Base-by-base conservation (phyloP, 2,888 invertebrate species). In the Gonocerus acuteangulatus region DNA sequence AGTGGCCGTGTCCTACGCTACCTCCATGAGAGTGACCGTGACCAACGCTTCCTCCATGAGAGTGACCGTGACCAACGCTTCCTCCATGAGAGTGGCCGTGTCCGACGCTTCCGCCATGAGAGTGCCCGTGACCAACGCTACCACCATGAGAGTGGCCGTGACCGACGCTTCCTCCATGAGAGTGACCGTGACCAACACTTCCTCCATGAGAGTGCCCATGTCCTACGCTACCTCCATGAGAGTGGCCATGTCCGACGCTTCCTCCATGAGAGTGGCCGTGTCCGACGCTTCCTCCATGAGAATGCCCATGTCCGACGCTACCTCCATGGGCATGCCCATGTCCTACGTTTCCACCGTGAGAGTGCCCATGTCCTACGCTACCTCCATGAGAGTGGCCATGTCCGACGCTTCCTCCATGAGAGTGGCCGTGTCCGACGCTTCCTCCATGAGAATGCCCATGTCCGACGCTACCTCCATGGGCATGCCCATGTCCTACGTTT, bases 371-470 rank as follows among this genome's bases (percentile, higher is more conserved):
- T 51, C 66, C 66, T 13, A 66, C 64, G n/a, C 54, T 36, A 6
- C 65, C 65, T 6, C 66, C 66, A 22, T 66, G 66, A 16, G 63
- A 48, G 34, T 65, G 65, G 18, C 65, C 65, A 52, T 65, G 65
- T 47, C 64, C 65, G 21, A 65, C 65, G 19, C 51, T 45, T 2
- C 65, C 65, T 1, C 63, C 65, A 32, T 65, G 65, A 7, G 63
- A 62, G 58, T 65, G 65, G 15, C 65, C 65, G 57, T 65, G 65
- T 32, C 65, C 65, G n/a, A 65, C 62, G 32, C 45, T 44, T 15
- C 66, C 66, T 4, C 66, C 64, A 36, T 66, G 66, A 23, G 63
- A 60, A 18, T 66, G 66, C 11, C 66, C 65, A 52, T 66, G 65
- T 42, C 65, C 65, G n/a, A 66, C 60, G 27, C 58, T 58, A 19